Percentiles rank a stretch among this genome's conserved stretches.
Evolutionary conservation across 1,140 invertebrate genomes (phyloP).

Genomic region (Drosophila murphyi): DNA sequence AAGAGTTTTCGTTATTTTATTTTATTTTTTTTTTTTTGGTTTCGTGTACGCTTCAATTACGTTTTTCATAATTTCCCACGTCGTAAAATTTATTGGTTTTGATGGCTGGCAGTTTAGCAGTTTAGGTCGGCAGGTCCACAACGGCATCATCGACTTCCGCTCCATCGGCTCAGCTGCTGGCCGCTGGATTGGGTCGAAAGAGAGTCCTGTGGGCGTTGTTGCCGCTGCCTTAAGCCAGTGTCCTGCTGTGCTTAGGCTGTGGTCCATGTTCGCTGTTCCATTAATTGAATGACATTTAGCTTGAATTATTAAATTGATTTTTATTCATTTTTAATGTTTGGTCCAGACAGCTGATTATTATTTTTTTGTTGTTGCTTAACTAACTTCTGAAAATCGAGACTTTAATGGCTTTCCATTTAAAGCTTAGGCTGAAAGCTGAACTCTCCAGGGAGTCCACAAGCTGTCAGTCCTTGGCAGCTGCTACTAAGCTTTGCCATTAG

Average conservation of each 20-base stretch:
- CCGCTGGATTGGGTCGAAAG: slow-evolving; percentile 10
- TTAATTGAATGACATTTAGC: slow-evolving; percentile 77
- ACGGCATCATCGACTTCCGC: slow-evolving; percentile 61
- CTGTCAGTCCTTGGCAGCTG: slow-evolving; percentile 48
- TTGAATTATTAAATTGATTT: slow-evolving; percentile 82
- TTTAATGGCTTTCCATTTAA: slow-evolving; percentile 61
- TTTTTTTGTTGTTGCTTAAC: slow-evolving; percentile 20
- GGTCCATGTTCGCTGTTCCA: slow-evolving; percentile 41
- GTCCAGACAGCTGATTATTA: slow-evolving; percentile 46
- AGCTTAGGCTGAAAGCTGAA: slow-evolving; percentile 46
- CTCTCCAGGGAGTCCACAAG: slow-evolving; percentile 25
- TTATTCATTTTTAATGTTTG: slow-evolving; percentile 69
- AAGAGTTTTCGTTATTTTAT: slow-evolving; percentile 3
- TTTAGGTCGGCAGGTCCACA: slow-evolving; percentile 1
- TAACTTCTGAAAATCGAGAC: slow-evolving; percentile 26
- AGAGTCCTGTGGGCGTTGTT: slow-evolving; percentile 18
- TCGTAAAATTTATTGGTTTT: slow-evolving; percentile 79
- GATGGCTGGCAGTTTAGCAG: slow-evolving; percentile 47
- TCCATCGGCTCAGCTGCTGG: slow-evolving; percentile 60
- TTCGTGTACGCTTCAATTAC: slow-evolving; percentile 65
- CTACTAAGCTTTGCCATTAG: slow-evolving; percentile 45
- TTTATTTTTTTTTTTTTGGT: not conserved
- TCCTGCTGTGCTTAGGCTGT: slow-evolving; percentile 46
- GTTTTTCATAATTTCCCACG: slow-evolving; percentile 78
- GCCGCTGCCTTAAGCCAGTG: slow-evolving; percentile 23